Percentiles rank a stretch among this genome's conserved stretches.
Conservation (phyloP, 1,140 invertebrate genomes). For the Drosophila setifemur region DNA sequence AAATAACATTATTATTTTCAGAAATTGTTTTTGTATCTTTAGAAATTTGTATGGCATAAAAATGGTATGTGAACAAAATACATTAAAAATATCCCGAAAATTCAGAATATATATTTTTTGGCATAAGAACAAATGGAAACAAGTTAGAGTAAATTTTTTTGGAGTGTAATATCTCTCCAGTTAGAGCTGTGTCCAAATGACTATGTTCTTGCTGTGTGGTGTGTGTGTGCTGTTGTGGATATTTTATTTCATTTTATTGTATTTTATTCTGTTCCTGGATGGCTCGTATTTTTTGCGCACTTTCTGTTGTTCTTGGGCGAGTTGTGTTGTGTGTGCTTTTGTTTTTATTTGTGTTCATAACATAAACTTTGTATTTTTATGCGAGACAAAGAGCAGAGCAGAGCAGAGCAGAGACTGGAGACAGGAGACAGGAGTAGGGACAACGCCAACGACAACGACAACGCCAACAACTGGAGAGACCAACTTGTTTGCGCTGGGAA, state of each 20-base stretch:
- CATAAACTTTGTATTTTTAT: conserved; percentile 81
- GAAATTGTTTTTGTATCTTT: not conserved
- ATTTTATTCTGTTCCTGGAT: conserved; percentile 61
- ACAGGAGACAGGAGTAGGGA: conserved; percentile 2
- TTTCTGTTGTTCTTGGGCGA: conserved; percentile 64
- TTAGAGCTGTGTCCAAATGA: conserved; percentile 33
- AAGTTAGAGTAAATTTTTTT: too few species aligned
- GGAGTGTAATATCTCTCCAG: not conserved
- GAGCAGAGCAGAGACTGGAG: conserved; percentile 23
- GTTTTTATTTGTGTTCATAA: conserved; percentile 80
- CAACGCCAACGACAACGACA: conserved; percentile 11
- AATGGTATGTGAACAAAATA: too few species aligned
- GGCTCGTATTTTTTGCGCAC: conserved; percentile 49
- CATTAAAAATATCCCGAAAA: too few species aligned
- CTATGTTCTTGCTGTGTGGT: conserved; percentile 35
- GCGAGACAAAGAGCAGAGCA: conserved; percentile 39
- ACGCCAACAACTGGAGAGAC: conserved; percentile 45
- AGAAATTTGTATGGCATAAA: too few species aligned
- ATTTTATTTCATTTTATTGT: conserved; percentile 79
- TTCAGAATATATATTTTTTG: too few species aligned
- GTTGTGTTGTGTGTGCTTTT: conserved; percentile 64
- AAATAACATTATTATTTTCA: not conserved
- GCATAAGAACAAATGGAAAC: too few species aligned
- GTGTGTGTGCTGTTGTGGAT: conserved; percentile 48
- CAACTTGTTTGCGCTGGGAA: conserved; percentile 78